Conservation (phyloP, 2,888 invertebrate genomes). For the Mylabris sibirica region DNA sequence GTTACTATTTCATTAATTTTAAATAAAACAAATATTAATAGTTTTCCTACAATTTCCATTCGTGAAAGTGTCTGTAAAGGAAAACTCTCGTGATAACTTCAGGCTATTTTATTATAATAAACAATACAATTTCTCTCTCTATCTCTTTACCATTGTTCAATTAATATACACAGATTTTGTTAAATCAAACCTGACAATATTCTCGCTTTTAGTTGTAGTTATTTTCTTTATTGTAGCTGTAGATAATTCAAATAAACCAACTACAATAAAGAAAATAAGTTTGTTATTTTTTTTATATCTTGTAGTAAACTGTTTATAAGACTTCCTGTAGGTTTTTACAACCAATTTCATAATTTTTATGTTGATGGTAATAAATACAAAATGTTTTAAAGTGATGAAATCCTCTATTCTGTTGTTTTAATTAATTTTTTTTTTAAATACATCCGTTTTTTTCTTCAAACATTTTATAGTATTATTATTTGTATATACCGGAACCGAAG, state of each 20-base stretch:
- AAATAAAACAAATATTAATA: neutral
- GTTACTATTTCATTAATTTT: no score
- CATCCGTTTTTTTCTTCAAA: neutral
- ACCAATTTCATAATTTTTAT: neutral
- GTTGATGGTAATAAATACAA: neutral
- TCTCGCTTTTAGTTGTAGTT: neutral
- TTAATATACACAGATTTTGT: neutral
- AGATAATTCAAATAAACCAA: neutral
- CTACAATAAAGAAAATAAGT: neutral
- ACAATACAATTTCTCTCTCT: neutral
- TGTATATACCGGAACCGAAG: neutral
- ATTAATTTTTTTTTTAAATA: neutral
- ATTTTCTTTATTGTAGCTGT: neutral
- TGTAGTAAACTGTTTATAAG: slow-evolving; percentile 6
- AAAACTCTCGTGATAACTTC: slow-evolving; percentile 3
- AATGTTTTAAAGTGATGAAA: slow-evolving; percentile 1
- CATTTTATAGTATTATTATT: neutral
- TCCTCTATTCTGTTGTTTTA: neutral
- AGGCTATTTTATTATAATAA: neutral
- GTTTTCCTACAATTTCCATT: neutral
- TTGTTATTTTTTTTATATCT: neutral
- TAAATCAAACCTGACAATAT: neutral
- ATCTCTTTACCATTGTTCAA: neutral
- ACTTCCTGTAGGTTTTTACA: slow-evolving; percentile 3
- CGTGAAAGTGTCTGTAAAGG: neutral